Base-by-base conservation (phyloP, 2,797 vertebrate genomes). In the Arnoldichthys spilopterus region DNA sequence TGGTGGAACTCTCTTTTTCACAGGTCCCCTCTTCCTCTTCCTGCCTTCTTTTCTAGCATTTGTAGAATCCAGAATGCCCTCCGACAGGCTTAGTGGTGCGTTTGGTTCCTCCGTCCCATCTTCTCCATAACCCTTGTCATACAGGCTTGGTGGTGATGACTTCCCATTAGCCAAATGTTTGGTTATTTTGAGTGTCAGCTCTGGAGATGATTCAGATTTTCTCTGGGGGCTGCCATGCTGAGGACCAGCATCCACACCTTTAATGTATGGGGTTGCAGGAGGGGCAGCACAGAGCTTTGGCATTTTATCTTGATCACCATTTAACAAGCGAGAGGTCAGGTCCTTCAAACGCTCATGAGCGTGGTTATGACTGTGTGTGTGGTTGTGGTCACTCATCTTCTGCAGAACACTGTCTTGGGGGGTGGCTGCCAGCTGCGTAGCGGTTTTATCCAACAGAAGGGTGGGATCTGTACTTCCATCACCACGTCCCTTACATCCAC, bases 271-370 rank as follows among this genome's bases (percentile, higher is more conserved):
- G 71, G 98, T 96, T 30, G 75, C 68, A 30, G 75, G 75, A 32
- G 94, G 73, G 0, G 92, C 86, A 4, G 86, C 80, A 24, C 92
- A 93, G 22, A 96, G 90, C 83, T 93, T 96, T 32, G 96, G 91
- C 34, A 92, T 84, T 3, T 90, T 61, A 45, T 96, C 96, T 0
- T 97, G 96, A 73, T 99, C 97, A 0, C 97, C 96, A 0, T 99
- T 99, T 49, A 98, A 95, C 68, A 99, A 94, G 1, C 94, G 94
- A 45, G 96, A 97, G 22, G 97, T 97, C 11, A 99, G 92, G 86
- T 98, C 97, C 90, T 97, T 97, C 73, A 99, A 90, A 86, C 94
- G 95, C 81, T 98, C 96, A 1, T 93, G 92, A 1, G 92, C 87
- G 6, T 95, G 96, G 86, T 95, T 95, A 13, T 96, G 76, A 66